phyloP scores from a whole-genome alignment of 2,113 vertebrate species.

The Pterocles orientalis region DNA sequence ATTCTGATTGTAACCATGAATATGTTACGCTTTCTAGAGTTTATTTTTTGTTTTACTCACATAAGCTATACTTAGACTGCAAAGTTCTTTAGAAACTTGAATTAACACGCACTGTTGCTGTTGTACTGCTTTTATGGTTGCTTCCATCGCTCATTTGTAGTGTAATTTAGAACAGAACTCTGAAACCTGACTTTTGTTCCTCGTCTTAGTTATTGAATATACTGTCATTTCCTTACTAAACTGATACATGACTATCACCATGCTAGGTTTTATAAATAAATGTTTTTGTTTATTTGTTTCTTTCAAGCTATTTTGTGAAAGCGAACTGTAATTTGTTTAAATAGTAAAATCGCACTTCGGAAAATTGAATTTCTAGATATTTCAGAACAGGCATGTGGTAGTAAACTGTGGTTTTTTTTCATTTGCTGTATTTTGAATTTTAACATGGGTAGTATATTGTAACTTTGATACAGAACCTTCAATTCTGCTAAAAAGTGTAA shows the following conservation, averaged over 20 bases:
- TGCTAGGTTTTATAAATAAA: not conserved
- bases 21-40: not conserved
- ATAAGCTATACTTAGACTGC: not conserved
- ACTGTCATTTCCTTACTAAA: not conserved
- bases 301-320: not conserved
- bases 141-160: not conserved
- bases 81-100: not conserved
- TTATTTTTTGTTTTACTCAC: not conserved
- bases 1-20: slow-evolving; percentile 1
- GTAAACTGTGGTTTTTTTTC: not conserved
- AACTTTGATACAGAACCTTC: slow-evolving; percentile 17
- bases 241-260: not conserved
- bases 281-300: not conserved
- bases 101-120: not conserved
- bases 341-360: not conserved
- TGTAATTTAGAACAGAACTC: not conserved
- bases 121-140: not conserved
- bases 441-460: slow-evolving; percentile 34
- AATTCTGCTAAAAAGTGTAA: slow-evolving; percentile 10
- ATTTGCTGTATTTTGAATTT: slow-evolving; percentile 20
- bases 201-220: not conserved
- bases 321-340: not conserved
- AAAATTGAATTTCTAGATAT: not conserved
- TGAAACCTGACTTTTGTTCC: not conserved
- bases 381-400: not conserved